These are phyloP conservation scores for Limnephilus rhombicus DNA, from an alignment of 2,888 invertebrate genomes.

Conservation along the genomic window DNA sequence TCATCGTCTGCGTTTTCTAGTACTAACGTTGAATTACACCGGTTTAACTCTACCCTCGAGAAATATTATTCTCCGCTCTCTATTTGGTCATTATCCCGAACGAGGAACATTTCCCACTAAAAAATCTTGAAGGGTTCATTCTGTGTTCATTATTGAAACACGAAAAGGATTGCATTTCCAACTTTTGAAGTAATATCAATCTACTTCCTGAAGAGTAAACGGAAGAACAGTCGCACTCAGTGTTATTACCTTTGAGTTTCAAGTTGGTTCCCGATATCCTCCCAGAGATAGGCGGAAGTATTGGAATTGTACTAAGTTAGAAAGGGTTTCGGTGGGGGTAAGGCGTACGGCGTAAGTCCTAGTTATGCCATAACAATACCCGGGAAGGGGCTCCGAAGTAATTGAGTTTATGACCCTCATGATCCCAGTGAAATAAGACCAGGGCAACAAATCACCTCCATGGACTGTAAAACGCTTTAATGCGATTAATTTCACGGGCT, in stretches of 20 bases:
- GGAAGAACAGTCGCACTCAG: neutral
- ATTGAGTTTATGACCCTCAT: slow-evolving; percentile 7
- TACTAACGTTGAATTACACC: too few species aligned
- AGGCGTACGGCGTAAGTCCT: neutral
- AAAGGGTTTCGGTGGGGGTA: neutral
- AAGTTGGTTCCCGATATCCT: neutral
- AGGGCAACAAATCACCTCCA: slow-evolving; percentile 21
- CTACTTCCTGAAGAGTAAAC: neutral
- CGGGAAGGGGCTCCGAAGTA: neutral
- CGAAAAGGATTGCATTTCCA: neutral
- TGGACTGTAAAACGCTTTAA: slow-evolving; percentile 19
- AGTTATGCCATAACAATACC: neutral
- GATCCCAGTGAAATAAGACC: neutral
- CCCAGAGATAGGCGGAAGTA: neutral
- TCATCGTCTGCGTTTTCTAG: too few species aligned
- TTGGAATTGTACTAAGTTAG: neutral
- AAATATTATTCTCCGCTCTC: too few species aligned
- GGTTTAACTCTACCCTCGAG: too few species aligned
- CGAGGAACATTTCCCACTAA: too few species aligned
- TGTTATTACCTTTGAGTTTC: neutral
- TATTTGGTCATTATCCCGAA: too few species aligned
- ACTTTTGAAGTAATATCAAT: neutral
- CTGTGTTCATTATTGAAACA: neutral
- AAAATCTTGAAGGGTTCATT: neutral
- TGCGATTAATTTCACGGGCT: slow-evolving; percentile 25